Conservation (phyloP, 1,140 invertebrate species). For the Artemia franciscana region DNA sequence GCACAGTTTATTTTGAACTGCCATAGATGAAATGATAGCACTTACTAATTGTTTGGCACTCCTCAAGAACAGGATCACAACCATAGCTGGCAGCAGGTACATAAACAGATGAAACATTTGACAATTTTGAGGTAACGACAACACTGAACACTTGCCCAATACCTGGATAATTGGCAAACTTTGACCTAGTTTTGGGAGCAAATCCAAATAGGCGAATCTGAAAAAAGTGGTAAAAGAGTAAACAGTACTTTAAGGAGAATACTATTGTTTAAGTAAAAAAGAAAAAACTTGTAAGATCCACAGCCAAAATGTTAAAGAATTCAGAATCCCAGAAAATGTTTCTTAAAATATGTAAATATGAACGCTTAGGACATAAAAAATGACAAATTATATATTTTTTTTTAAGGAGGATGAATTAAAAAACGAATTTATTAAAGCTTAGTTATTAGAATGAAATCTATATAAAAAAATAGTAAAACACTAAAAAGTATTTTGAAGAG, state of each 20-base stretch:
- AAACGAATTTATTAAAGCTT: too few relatives aligned
- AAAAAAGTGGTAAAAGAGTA: too few relatives aligned
- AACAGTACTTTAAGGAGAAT: too few relatives aligned
- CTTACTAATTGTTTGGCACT: slow-evolving; percentile 11
- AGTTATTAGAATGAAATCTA: too few relatives aligned
- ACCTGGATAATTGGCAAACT: slow-evolving; percentile 34
- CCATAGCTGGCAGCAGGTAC: slow-evolving; percentile 38
- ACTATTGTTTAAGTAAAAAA: neutral
- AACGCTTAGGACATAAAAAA: too few relatives aligned
- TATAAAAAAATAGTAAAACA: too few relatives aligned
- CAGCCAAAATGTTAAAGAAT: slow-evolving; percentile 6
- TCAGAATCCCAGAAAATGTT: slow-evolving; percentile 1
- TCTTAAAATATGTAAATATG: too few relatives aligned
- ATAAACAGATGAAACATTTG: slow-evolving; percentile 26
- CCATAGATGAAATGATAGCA: too few relatives aligned
- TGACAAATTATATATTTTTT: too few relatives aligned
- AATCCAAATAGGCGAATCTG: slow-evolving; percentile 7
- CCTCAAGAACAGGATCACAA: slow-evolving; percentile 23
- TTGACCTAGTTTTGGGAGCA: slow-evolving; percentile 19
- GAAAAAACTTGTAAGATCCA: slow-evolving; percentile 6
- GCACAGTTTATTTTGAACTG: too few relatives aligned
- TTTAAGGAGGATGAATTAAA: too few relatives aligned
- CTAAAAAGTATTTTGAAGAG: too few relatives aligned
- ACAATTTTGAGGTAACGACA: slow-evolving; percentile 25
- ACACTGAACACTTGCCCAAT: slow-evolving; percentile 34